phyloP scores from a whole-genome alignment of 1,140 invertebrate species.

The Trichonephila clavata region DNA sequence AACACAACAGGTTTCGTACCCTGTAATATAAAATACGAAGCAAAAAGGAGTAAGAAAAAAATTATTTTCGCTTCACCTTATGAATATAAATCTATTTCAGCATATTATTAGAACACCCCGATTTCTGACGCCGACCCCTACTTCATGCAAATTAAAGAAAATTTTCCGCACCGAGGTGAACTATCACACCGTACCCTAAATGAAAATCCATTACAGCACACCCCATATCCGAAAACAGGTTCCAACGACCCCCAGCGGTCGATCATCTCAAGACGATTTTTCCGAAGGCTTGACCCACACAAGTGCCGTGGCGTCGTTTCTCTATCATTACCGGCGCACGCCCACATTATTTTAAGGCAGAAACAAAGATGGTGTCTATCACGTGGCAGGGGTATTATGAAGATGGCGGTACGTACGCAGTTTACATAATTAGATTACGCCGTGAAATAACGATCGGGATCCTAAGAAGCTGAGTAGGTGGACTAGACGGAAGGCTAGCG shows the following conservation, averaged over 20 bases:
- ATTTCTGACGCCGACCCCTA: background rate
- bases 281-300: conserved; percentile 3
- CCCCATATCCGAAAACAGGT: conserved; percentile 24
- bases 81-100: conserved; percentile 4
- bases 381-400: background rate
- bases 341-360: conserved; percentile 21
- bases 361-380: conserved; percentile 22
- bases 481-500: background rate
- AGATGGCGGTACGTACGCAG: background rate
- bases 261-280: conserved; percentile 28
- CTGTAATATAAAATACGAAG: background rate
- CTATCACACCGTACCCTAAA: conserved; percentile 23
- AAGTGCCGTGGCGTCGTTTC: background rate
- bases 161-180: conserved; percentile 14
- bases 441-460: background rate
- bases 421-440: conserved; percentile 20
- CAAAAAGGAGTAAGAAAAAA: background rate
- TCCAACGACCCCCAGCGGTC: background rate
- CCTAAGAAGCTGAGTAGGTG: conserved; percentile 33
- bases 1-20: background rate
- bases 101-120: conserved; percentile 31
- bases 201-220: conserved; percentile 33
- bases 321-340: conserved; percentile 37
- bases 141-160: conserved; percentile 32
- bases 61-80: background rate